phyloP scores from a whole-genome alignment of 2,888 invertebrate genomes.

The Lasioglossum vierecki region DNA sequence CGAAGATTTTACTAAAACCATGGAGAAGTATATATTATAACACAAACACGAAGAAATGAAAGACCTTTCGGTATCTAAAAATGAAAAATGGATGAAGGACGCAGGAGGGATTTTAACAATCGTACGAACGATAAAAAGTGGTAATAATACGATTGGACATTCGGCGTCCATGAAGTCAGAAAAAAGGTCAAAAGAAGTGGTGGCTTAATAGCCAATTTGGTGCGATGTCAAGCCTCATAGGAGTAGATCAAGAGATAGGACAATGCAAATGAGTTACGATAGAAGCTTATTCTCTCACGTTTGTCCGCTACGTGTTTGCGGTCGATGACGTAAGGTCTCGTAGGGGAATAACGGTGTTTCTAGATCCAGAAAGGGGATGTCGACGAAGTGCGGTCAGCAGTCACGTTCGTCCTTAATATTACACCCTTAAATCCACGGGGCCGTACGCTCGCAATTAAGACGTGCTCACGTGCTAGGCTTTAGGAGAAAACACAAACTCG shows the following conservation, averaged over 20 bases:
- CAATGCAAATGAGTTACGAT: constrained; percentile 59
- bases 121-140: neutral
- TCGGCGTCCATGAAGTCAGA: neutral
- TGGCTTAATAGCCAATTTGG: constrained; percentile 18
- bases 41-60: neutral
- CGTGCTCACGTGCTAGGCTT: constrained; percentile 65
- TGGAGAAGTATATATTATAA: neutral
- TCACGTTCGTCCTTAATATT: constrained; percentile 85
- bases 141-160: neutral
- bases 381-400: constrained; percentile 82
- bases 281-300: constrained; percentile 62
- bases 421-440: constrained; percentile 72
- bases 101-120: neutral
- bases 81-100: neutral
- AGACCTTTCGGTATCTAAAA: neutral
- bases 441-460: constrained; percentile 70
- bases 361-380: constrained; percentile 73
- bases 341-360: constrained; percentile 83
- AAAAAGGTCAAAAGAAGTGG: neutral
- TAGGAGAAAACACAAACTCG: constrained; percentile 55
- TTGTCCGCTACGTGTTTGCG: constrained; percentile 76
- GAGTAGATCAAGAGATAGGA: constrained; percentile 32
- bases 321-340: constrained; percentile 83
- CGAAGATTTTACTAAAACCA: neutral
- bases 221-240: neutral